These are phyloP conservation scores for Falco punctatus DNA, from an alignment of 2,113 vertebrate species.

Conservation along the genomic window DNA sequence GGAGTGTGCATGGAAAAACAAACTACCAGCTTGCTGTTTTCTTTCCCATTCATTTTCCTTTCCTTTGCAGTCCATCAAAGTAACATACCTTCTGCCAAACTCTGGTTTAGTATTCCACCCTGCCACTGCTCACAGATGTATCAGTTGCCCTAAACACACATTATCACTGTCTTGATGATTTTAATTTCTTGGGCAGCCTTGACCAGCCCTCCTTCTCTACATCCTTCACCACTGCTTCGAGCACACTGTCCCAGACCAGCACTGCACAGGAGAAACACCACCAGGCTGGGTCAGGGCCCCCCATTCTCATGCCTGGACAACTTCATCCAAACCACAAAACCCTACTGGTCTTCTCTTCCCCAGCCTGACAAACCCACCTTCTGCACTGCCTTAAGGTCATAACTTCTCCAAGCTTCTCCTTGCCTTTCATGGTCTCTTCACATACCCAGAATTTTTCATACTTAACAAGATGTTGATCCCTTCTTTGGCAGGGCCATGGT, in stretches of 20 bases:
- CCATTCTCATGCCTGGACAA: neutral
- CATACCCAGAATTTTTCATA: neutral
- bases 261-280: neutral
- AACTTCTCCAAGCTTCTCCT: neutral
- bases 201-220: neutral
- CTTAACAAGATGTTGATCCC: neutral
- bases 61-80: neutral
- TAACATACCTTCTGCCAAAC: rapidly evolving
- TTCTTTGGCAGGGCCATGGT: neutral
- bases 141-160: neutral
- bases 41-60: neutral
- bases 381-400: neutral
- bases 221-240: neutral
- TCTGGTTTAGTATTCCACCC: neutral
- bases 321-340: neutral
- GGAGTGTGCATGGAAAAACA: neutral
- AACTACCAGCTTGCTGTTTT: neutral
- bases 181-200: neutral
- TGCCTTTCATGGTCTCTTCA: neutral
- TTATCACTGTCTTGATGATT: neutral
- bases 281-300: rapidly evolving
- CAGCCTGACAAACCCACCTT: neutral
- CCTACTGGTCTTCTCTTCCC: neutral
- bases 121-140: rapidly evolving
- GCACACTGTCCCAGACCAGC: neutral